Base-by-base conservation (phyloP, 2,113 vertebrate species). In the Rhynchomys soricoides region DNA sequence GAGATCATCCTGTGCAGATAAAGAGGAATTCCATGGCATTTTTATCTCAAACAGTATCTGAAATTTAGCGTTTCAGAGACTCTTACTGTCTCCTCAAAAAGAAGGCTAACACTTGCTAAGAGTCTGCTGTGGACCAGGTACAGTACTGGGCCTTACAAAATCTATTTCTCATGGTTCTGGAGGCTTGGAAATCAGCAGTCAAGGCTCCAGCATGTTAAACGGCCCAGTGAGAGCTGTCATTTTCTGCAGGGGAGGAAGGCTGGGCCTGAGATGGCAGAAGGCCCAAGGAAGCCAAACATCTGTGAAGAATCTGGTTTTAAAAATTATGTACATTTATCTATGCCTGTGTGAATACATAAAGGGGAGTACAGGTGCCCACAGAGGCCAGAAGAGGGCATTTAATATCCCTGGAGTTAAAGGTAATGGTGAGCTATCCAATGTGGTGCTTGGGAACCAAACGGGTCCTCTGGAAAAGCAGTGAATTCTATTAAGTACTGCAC, bases 61-160 rank as follows among this genome's bases (percentile, higher is more conserved):
- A 90, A 86, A 37, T 75, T 89, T 19, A 89, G 77, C 82, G 48
- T 95, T 95, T 96, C 77, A 68, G 85, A 93, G 29, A 66, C 50
- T 92, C 88, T 79, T 82, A 37, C 62, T 87, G 16, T 68, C 26
- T 94, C 40, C 34, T 59, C n/a, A 13, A 50, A 48, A 86, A 71
- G 31, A 37, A 75, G 52, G 59, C 11, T 52, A 77, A 22, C 57
- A 85, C 43, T 64, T 64, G 17, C 40, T 62, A 31, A 68, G 59
- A 82, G 17, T 31, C 31, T 43, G 13, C 57, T 75, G 5, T 62
- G 26, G 29, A 57, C n/a, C 75, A 62, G 66, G 73, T 43, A 37
- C 40, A 43, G 16, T 66, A 59, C 40, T 24, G 64, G 71, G 6
- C 29, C n/a, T 70, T 40, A 34, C 26, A 43, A 71, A 70, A 68